phyloP scores from a whole-genome alignment of 2,797 vertebrate species.

The Galaxias olidus region DNA sequence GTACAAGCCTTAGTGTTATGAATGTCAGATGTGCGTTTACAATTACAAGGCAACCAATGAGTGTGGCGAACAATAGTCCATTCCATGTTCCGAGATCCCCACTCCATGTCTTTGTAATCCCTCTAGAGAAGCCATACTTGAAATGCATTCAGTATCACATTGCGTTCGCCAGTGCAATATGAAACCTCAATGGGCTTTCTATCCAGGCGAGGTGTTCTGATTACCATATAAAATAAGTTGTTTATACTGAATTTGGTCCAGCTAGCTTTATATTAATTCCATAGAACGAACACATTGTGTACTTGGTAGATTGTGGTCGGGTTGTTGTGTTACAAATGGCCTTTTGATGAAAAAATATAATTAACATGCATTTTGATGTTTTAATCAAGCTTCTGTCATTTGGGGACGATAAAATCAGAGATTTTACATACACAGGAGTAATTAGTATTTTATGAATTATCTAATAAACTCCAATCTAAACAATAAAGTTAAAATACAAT shows the following conservation, averaged over 20 bases:
- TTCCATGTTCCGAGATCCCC: conserved; percentile 39
- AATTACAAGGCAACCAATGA: not conserved
- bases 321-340: not conserved
- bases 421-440: no score
- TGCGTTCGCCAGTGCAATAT: conserved; percentile 12
- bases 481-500: no score
- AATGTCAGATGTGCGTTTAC: not conserved
- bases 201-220: no score
- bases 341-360: not conserved
- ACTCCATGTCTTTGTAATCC: conserved; percentile 8
- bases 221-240: no score
- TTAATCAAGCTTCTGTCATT: no score
- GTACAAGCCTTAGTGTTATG: conserved; percentile 22
- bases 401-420: no score
- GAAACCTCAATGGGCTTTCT: no score
- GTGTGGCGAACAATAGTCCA: conserved; percentile 8
- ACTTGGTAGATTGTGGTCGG: not conserved
- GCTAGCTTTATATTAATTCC: no score
- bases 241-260: no score
- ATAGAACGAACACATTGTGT: no score
- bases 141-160: conserved; percentile 35
- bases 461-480: no score
- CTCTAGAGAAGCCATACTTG: conserved; percentile 55
- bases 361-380: not conserved
- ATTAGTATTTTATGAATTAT: no score